Base-by-base conservation (phyloP, 2,888 invertebrate species). In the Adelognathus sp. region DNA sequence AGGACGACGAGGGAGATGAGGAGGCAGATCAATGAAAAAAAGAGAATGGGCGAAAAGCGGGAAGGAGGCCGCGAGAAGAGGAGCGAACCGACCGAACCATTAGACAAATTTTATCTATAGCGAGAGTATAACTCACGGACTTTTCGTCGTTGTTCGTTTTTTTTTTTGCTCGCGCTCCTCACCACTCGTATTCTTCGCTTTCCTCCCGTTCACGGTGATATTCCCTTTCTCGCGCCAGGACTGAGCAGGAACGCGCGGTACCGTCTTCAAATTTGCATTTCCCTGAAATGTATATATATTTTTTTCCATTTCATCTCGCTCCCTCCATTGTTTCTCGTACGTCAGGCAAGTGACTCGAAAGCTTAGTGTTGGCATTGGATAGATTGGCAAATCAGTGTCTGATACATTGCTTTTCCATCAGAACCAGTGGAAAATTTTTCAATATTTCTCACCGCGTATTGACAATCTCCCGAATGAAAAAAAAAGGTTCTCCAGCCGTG, bases 31-130 rank as follows among this genome's bases (percentile, higher is more conserved):
- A 60, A 24, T 66, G 64, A 36, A 46, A 70, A 50, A 75, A 69
- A 58, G 21, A 56, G 41, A 79, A 70, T 63, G 44, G 33, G 27
- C 54, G 16, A 60, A 67, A 64, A 31, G 56, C 63, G 41, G 54
- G 58, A 54, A 44, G 63, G 50, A 36, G 67, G 61, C 67, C 75
- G 81, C n/a, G 72, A 74, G 58, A 76, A 74, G 36, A 36, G 27
- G 21, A n/a, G 64, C 64, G 64, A 52, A 66, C 64, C 52, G 52
- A 66, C 81, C 88, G 79, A 88, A 83, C 89, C 89, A 89, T 88
- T 89, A 89, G 89, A 89, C 88, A 88, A 89, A 89, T 89, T 88
- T 89, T 89, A 89, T 89, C 88, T 89, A 88, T 89, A 87, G 84
- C 84, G 72, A 61, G 71, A 73, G 83, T 76, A 82, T 74, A 85